These are phyloP conservation scores for Drosophila pseudotalamancana DNA, from an alignment of 2,888 invertebrate genomes.

Conservation along the genomic window DNA sequence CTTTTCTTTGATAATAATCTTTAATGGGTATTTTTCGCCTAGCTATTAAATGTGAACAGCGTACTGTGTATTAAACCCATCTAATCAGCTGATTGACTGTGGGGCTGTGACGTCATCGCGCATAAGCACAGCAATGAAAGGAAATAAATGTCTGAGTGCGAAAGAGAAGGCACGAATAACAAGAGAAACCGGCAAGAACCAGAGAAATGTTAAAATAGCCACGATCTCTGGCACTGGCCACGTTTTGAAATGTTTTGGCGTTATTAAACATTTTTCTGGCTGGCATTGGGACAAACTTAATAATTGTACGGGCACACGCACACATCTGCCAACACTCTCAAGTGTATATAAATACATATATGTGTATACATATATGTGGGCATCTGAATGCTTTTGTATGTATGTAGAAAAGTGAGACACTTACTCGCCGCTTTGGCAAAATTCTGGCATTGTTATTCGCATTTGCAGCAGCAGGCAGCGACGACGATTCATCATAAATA, in stretches of 20 bases:
- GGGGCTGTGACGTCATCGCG: conserved; percentile 17
- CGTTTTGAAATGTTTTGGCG: conserved; percentile 64
- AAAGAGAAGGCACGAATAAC: conserved; percentile 22
- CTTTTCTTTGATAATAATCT: too few species aligned
- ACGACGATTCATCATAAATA: conserved; percentile 61
- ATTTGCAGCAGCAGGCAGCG: conserved; percentile 45
- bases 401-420: conserved; percentile 25
- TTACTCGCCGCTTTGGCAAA: conserved; percentile 41
- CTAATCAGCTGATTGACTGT: conserved; percentile 32
- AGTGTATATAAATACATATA: not conserved
- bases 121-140: conserved; percentile 1
- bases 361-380: not conserved
- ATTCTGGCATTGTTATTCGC: conserved; percentile 59
- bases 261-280: conserved; percentile 64
- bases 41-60: not conserved
- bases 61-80: conserved; percentile 3
- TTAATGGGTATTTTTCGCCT: too few species aligned
- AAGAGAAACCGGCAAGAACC: conserved; percentile 69
- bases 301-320: conserved; percentile 38
- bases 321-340: conserved; percentile 4
- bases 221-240: conserved; percentile 41
- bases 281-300: conserved; percentile 43
- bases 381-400: not conserved
- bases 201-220: conserved; percentile 64
- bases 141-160: not conserved